Evolutionary conservation across 2,113 vertebrate genomes (phyloP).

Genomic region (Eubucco bourcierii): DNA sequence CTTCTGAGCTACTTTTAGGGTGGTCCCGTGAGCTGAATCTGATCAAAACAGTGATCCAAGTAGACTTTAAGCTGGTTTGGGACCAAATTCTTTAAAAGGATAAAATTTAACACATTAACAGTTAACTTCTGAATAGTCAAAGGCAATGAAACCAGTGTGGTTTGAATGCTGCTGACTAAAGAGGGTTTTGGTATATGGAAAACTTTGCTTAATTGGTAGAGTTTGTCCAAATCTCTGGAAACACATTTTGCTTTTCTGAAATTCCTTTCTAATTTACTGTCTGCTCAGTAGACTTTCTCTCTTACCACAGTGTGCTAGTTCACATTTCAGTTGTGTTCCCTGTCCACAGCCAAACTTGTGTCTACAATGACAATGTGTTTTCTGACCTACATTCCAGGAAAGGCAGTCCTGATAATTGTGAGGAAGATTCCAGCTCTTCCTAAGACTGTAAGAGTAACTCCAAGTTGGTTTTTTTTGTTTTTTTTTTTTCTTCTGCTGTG

Average conservation of each 20-base stretch:
- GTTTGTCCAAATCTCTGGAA: not conserved
- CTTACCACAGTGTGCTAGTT: rapidly evolving
- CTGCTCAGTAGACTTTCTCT: not conserved
- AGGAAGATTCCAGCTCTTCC: not conserved
- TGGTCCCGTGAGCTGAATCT: not conserved
- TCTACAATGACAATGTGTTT: not conserved
- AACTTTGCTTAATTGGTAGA: not conserved
- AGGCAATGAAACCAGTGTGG: not conserved
- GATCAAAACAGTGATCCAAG: not conserved
- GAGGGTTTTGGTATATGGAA: not conserved
- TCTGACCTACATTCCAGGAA: not conserved
- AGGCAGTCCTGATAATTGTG: not conserved
- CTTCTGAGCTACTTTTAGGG: not conserved
- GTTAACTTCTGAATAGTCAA: not conserved
- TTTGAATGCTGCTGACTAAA: not conserved
- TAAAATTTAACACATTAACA: not conserved
- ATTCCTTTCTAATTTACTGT: not conserved
- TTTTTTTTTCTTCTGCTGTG: not conserved
- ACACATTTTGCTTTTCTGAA: not conserved
- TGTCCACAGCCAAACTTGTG: not conserved
- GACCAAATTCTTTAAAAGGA: not conserved
- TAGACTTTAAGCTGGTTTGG: not conserved
- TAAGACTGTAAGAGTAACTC: not conserved
- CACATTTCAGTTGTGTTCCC: not conserved
- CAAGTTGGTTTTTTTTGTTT: not conserved